Evolutionary conservation across 2,888 invertebrate species (phyloP).

Genomic region (Cheilosia grossa): DNA sequence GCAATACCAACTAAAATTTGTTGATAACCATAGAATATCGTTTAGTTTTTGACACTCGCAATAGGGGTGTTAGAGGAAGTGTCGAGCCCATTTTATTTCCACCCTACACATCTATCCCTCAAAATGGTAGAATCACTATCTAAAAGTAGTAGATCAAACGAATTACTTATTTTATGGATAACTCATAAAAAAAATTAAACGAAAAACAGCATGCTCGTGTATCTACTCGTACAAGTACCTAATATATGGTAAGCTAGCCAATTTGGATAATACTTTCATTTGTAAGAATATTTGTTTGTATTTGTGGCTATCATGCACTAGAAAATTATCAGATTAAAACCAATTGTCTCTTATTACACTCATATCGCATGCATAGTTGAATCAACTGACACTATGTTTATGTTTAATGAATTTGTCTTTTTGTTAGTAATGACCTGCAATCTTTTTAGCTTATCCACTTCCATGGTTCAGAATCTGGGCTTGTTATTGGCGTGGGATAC

Average conservation of each 20-base stretch:
- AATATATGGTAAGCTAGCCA: conserved; percentile 9
- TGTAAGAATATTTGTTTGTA: conserved; percentile 35
- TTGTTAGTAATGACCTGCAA: conserved; percentile 84
- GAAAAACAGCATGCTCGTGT: conserved; percentile 6
- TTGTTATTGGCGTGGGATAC: conserved; percentile 94
- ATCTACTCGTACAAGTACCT: not conserved
- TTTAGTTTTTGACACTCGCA: too few species aligned
- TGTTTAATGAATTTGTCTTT: conserved; percentile 73
- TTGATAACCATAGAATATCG: too few species aligned
- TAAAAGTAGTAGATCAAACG: not conserved
- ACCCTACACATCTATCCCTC: too few species aligned
- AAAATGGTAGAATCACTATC: too few species aligned
- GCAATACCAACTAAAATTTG: too few species aligned
- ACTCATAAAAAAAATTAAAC: conserved; percentile 11
- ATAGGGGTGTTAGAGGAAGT: too few species aligned
- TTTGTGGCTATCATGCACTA: conserved; percentile 39
- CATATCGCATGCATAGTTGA: conserved; percentile 64
- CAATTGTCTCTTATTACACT: conserved; percentile 66
- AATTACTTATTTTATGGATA: not conserved
- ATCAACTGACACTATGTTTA: conserved; percentile 62
- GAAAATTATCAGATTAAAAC: conserved; percentile 55
- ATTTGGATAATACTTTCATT: conserved; percentile 42
- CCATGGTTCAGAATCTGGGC: conserved; percentile 95
- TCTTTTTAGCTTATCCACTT: conserved; percentile 88
- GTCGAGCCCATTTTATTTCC: too few species aligned